Conservation (phyloP, 2,888 invertebrate genomes). For the Geotrupes spiniger region DNA sequence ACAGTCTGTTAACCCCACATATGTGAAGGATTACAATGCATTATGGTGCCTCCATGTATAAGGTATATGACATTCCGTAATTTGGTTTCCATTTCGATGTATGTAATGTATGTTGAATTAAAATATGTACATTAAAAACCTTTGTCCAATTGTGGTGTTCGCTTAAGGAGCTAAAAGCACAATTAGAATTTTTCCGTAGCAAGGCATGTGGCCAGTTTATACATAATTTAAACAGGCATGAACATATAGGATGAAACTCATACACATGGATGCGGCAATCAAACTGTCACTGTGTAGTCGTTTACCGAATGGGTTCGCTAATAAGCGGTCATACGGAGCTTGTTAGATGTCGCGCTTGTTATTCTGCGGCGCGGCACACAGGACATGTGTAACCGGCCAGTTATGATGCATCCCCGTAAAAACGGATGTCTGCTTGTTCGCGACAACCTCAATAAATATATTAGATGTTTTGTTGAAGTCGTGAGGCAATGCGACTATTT, state of each 20-base stretch:
- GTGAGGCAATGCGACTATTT: conserved; percentile 25
- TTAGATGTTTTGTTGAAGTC: conserved; percentile 36
- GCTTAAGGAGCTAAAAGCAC: conserved; percentile 6
- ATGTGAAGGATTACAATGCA: too few relatives aligned
- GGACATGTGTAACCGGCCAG: conserved; percentile 21
- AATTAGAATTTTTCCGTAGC: conserved; percentile 23
- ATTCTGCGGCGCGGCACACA: conserved; percentile 36
- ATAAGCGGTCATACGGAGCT: conserved; percentile 35
- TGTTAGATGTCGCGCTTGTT: conserved; percentile 35
- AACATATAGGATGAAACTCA: conserved; percentile 24
- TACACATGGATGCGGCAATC: conserved; percentile 39
- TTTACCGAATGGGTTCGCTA: conserved; percentile 36
- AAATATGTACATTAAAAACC: too few relatives aligned
- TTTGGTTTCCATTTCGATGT: too few relatives aligned
- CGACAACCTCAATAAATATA: conserved; percentile 40
- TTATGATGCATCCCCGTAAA: conserved; percentile 37
- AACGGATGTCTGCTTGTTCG: conserved; percentile 33
- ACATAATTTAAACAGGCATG: conserved; percentile 19
- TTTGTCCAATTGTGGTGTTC: too few relatives aligned
- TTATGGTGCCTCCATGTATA: too few relatives aligned
- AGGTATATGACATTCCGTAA: too few relatives aligned
- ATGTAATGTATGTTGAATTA: too few relatives aligned
- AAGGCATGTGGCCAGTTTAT: conserved; percentile 12
- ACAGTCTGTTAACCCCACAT: too few relatives aligned
- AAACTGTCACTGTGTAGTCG: conserved; percentile 37